Conservation (phyloP, 2,113 vertebrate genomes). For the Psettodes erumei region DNA sequence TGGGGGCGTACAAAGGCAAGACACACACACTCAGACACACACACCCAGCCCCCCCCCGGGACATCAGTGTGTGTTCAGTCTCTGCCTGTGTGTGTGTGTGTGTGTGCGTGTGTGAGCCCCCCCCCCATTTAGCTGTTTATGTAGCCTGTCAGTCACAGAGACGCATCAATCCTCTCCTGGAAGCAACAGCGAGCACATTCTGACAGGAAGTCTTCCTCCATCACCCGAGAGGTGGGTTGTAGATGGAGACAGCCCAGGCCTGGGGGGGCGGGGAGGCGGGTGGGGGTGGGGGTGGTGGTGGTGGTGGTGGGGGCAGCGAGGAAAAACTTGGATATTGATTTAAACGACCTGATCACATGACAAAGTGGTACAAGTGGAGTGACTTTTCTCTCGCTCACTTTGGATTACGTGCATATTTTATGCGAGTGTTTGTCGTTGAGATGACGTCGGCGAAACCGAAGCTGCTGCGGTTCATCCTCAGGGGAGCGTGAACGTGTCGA, state of each 20-base stretch:
- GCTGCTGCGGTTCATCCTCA: not conserved
- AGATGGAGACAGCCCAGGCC: constrained; percentile 23
- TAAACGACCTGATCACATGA: not conserved
- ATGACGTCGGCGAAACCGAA: no score
- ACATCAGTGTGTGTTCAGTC: constrained; percentile 59
- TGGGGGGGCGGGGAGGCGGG: not conserved
- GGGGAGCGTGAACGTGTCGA: not conserved
- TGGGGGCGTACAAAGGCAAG: constrained; percentile 70
- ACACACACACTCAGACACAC: no score
- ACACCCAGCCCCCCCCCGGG: no score
- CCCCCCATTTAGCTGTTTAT: constrained; percentile 57
- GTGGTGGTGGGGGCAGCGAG: not conserved
- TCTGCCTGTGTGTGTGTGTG: no score
- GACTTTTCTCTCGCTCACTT: not conserved
- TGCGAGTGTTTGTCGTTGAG: no score
- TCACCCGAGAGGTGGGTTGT: constrained; percentile 35
- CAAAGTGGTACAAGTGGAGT: no score
- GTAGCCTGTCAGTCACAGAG: constrained; percentile 67
- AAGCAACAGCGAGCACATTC: constrained; percentile 43
- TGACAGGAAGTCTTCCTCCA: constrained; percentile 47
- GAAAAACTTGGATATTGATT: not conserved
- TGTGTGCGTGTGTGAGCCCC: no score
- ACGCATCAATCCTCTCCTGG: constrained; percentile 65
- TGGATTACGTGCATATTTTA: not conserved
- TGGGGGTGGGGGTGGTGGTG: not conserved